These are phyloP conservation scores for Aphelocoma californica DNA, from an alignment of 2,797 vertebrate species.

Conservation along the genomic window DNA sequence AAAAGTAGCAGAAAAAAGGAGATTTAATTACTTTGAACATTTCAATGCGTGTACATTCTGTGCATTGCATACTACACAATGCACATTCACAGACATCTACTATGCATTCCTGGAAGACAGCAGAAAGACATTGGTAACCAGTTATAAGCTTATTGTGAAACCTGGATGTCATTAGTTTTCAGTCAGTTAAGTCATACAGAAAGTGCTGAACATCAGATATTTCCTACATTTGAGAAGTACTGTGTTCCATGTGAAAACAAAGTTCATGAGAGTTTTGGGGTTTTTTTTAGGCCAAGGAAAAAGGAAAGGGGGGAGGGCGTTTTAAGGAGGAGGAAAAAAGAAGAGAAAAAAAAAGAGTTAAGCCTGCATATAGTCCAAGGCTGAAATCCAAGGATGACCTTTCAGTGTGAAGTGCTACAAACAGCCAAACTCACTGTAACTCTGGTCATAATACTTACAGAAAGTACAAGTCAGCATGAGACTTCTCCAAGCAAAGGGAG, in stretches of 20 bases:
- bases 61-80: background rate
- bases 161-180: background rate
- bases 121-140: background rate
- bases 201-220: background rate
- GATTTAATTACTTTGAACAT: background rate
- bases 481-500: background rate
- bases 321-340: background rate
- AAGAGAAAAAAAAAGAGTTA: background rate
- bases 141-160: background rate
- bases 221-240: conserved; percentile 7
- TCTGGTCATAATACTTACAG: background rate
- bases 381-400: background rate
- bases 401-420: background rate
- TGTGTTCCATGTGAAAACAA: background rate
- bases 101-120: background rate
- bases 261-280: background rate
- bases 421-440: background rate
- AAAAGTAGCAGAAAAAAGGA: background rate
- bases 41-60: background rate
- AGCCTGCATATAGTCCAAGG: background rate
- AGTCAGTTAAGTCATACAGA: background rate
- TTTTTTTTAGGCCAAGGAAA: background rate
- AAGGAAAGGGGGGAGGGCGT: background rate
- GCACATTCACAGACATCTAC: background rate
- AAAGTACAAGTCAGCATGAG: background rate